Evolutionary conservation across 2,113 vertebrate species (phyloP), one percentile per base, ranked within the genome.

Genomic region (Alligator mississippiensis): DNA sequence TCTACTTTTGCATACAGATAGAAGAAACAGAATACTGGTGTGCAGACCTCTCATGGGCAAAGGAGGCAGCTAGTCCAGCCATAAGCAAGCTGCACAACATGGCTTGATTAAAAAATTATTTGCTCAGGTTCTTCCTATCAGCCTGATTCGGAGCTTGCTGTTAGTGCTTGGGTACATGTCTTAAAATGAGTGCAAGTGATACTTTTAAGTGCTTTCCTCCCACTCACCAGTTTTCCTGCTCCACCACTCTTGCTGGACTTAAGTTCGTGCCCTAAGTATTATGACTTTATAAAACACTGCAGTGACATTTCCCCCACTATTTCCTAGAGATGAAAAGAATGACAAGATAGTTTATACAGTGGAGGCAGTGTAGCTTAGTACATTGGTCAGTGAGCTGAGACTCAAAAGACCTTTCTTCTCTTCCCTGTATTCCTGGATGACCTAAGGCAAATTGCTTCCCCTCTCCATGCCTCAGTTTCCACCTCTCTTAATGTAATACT

Each of bases 251-350:
- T 64, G 1, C 54, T 76, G 60, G 3, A 87, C 58, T 80, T 21
- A 18, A 28, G 25, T 89, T 62, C 66, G 38, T 30, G 68, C 60
- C 22, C 47, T 9, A 47, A 47, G 2, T 47, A 47, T 47, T 47
- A 47, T 47, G 47, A 47, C 47, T 47, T 47, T 47, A 47, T 47
- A 47, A 47, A 47, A 47, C 47, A 47, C 47, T 47, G 47, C 47
- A 47, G 47, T 47, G 47, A 47, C 47, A 47, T 47, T 47, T 47
- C 47, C 47, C 47, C 47, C 47, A 9, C 47, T 9, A 47, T 47
- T 47, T 47, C 47, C 47, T 94, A 96, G 91, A 84, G 14, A 66
- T 93, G 91, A 90, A 96, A 86, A 81, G 88, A 87, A 94, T 76
- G 76, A 84, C 86, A 72, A 82, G 68, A 88, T 62, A 63, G 82